These are phyloP conservation scores for Folsomia candida DNA, from an alignment of 2,888 invertebrate species.

Conservation along the genomic window DNA sequence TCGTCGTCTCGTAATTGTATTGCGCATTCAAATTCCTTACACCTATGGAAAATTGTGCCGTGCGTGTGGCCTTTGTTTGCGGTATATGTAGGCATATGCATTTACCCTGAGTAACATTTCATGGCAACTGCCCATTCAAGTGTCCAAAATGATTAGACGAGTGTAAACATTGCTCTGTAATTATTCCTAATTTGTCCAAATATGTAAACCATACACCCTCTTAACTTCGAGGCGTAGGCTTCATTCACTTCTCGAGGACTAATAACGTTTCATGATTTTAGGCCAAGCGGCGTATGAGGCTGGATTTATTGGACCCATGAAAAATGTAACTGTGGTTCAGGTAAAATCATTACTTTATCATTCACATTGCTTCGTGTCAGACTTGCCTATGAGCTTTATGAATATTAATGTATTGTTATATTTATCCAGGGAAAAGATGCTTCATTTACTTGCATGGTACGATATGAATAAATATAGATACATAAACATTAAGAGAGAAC, in stretches of 20 bases:
- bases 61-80: too few relatives aligned
- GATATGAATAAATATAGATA: neutral
- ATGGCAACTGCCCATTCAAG: too few relatives aligned
- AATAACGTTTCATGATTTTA: conserved; percentile 10
- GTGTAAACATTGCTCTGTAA: neutral
- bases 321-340: conserved; percentile 74
- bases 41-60: too few relatives aligned
- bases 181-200: neutral
- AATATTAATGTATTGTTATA: neutral
- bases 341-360: conserved; percentile 15
- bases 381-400: neutral
- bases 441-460: conserved; percentile 48
- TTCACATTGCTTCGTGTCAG: neutral
- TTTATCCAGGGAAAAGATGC: conserved; percentile 48
- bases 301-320: conserved; percentile 73
- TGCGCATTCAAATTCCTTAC: too few relatives aligned
- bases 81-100: too few relatives aligned
- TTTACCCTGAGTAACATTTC: too few relatives aligned
- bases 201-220: too few relatives aligned
- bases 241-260: neutral
- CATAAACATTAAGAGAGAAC: too few relatives aligned
- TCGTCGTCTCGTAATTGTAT: too few relatives aligned
- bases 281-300: conserved; percentile 63
- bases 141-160: too few relatives aligned
- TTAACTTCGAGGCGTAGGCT: too few relatives aligned